A percentile compares a stretch with the other conserved stretches of the same genome.
Evolutionary conservation across 2,113 vertebrate species (phyloP).

Genomic region (rat (Rattus norvegicus)): GRCr8 NC_086021.1:75979501-75980000

Average conservation of each 20-base stretch:
- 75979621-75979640: conserved; percentile 9
- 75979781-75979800: background rate
- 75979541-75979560: conserved; percentile 15
- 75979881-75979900: background rate
- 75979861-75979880: background rate
- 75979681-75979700: background rate
- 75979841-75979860: background rate
- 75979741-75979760: background rate
- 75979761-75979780: background rate
- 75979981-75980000: background rate
- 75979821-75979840: background rate
- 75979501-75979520: background rate
- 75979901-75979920: background rate
- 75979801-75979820: background rate
- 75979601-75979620: conserved; percentile 36
- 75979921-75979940: background rate
- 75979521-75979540: background rate
- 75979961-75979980: background rate
- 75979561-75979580: background rate
- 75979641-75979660: background rate
- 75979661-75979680: background rate
- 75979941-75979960: background rate
- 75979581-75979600: conserved; percentile 31
- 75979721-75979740: background rate
- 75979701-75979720: background rate